Base-by-base conservation (phyloP, 2,888 invertebrate genomes). In the Drosophila sordidapex region DNA sequence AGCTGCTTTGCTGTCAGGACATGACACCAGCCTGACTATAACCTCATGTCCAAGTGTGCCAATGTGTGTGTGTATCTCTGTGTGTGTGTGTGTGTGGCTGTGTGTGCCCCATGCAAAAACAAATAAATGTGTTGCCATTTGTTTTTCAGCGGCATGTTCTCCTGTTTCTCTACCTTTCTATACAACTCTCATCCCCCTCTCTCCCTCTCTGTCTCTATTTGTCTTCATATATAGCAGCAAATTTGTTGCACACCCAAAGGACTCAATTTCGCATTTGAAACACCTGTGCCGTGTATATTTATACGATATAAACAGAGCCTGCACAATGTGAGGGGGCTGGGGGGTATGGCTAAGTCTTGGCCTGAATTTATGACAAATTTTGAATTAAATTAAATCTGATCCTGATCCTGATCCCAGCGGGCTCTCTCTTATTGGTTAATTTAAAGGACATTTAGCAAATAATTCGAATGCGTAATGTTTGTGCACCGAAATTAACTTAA, bases 61-160 rank as follows among this genome's bases (percentile, higher is more conserved):
- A 25, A 15, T 25, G 18, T 5, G 18, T 36, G 10, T 11, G 35
- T 27, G 35, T n/a, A 2, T 15, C 11, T 35, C 5, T 46, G 15
- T 40, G 31, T 61, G 0, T 48, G 4, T 29, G n/a, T 25, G 21
- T 36, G n/a, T 6, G 33, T 40, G 21, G 21, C 21, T 21, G 21
- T 21, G 21, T 13, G 21, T 27, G 65, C 61, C 4, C 25, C 61
- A 62, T 48, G 52, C 51, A 46, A 46, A 36, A 70, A 68, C 56
- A 70, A 63, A 81, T 69, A 86, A 84, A 86, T 86, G 83, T 76
- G 53, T 56, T 64, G 69, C 75, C 77, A 83, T 86, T 83, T 83
- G 77, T 85, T 83, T 79, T 73, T 66, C 56, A 65, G 68, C 68
- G 82, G 53, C 58, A 68, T 56, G 53, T 59, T 60, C 61, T 38